Conservation (phyloP, 2,888 invertebrate genomes). For the Acleris sparsana region DNA sequence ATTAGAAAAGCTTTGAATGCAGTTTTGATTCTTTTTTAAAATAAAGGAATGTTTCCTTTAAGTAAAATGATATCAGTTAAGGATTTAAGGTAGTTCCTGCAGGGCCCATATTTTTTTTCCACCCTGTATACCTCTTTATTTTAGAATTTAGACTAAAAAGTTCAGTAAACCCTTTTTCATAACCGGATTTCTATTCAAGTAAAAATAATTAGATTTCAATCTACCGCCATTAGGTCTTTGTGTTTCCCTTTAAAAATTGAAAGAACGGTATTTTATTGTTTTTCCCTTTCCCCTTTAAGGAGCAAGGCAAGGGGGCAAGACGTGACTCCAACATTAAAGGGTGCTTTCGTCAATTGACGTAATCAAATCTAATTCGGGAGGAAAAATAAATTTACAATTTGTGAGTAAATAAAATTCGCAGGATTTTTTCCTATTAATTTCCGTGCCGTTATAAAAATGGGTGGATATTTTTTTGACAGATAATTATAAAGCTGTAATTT, state of each 20-base stretch:
- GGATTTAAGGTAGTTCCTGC: too few relatives aligned
- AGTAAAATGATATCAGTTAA: too few relatives aligned
- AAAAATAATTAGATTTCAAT: slow-evolving; percentile 12
- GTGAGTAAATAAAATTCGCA: slow-evolving; percentile 2
- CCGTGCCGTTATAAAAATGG: background rate
- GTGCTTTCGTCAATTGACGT: slow-evolving; percentile 41
- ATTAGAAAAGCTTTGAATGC: too few relatives aligned
- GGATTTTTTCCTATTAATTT: slow-evolving; percentile 1
- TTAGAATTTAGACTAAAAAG: too few relatives aligned
- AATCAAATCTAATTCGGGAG: slow-evolving; percentile 26
- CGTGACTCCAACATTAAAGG: slow-evolving; percentile 54
- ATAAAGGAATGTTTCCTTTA: too few relatives aligned
- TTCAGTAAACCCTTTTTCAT: too few relatives aligned
- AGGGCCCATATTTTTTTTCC: too few relatives aligned
- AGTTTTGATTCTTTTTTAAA: too few relatives aligned
- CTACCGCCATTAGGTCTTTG: slow-evolving; percentile 15
- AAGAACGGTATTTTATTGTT: slow-evolving; percentile 21
- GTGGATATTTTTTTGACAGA: background rate
- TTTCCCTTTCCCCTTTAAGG: background rate
- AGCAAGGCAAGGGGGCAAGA: slow-evolving; percentile 33
- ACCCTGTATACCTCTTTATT: too few relatives aligned
- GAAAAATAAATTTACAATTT: slow-evolving; percentile 13
- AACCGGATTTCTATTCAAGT: background rate
- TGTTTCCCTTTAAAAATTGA: slow-evolving; percentile 13
- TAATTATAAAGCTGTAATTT: too few relatives aligned